A percentile compares a stretch with the other conserved stretches of the same genome.
Evolutionary conservation across 2,113 vertebrate species (phyloP).

Genomic region (Pelodiscus sinensis): DNA sequence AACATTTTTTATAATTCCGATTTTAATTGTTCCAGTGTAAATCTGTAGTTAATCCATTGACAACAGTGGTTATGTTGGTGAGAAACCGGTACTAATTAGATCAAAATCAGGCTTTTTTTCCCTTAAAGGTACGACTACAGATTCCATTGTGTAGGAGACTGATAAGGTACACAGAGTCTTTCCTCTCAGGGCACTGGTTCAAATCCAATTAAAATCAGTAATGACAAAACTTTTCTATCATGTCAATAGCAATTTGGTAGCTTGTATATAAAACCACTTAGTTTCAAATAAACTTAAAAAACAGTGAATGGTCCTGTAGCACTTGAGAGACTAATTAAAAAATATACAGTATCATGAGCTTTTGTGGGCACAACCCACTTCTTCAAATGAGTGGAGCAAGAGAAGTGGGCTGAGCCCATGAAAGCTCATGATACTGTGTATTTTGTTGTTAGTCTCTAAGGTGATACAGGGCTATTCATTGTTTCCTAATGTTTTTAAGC

Average conservation of each 20-base stretch:
- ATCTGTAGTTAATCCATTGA: not conserved
- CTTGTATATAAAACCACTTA: not conserved
- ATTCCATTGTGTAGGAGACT: not conserved
- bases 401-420: too few species aligned
- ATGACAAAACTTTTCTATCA: not conserved
- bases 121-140: not conserved
- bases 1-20: not conserved
- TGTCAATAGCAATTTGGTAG: not conserved
- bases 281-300: too few species aligned
- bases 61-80: not conserved
- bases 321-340: too few species aligned
- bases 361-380: too few species aligned
- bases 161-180: fast-evolving
- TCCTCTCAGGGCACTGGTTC: not conserved
- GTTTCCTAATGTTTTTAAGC: too few species aligned
- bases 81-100: not conserved
- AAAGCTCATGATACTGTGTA: too few species aligned
- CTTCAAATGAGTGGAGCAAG: too few species aligned
- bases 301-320: too few species aligned
- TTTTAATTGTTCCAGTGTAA: not conserved
- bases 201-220: not conserved
- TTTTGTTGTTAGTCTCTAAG: too few species aligned
- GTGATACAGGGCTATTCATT: too few species aligned
- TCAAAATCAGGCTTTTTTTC: not conserved
- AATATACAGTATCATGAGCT: too few species aligned